Conservation (phyloP, 2,113 vertebrate genomes). For the Actinemys pallida region DNA sequence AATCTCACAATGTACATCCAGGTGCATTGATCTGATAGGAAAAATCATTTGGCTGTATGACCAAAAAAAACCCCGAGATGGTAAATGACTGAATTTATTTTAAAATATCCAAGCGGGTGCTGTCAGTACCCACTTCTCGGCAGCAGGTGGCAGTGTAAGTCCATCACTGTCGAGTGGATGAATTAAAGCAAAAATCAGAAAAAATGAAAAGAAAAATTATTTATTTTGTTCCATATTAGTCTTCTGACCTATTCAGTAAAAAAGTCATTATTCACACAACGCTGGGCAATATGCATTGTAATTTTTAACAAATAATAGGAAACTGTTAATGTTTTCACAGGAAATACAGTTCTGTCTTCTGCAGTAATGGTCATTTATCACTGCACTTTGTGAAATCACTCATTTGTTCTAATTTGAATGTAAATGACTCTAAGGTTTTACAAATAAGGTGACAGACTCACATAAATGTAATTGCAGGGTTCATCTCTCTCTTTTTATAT, state of each 20-base stretch:
- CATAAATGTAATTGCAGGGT: conserved; percentile 92
- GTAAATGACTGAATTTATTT: not conserved
- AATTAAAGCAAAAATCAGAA: conserved; percentile 71
- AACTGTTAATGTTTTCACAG: conserved; percentile 85
- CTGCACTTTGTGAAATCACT: conserved; percentile 89
- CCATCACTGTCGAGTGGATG: conserved; percentile 53
- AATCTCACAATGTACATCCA: not conserved
- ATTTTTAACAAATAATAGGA: conserved; percentile 89
- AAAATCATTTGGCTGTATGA: not conserved
- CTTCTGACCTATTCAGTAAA: conserved; percentile 88
- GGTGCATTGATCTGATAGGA: not conserved
- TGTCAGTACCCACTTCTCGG: conserved; percentile 9
- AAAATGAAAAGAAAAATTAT: conserved; percentile 85
- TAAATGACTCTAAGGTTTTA: conserved; percentile 93
- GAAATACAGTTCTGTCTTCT: conserved; percentile 84
- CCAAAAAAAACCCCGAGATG: not conserved
- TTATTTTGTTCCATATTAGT: conserved; percentile 87
- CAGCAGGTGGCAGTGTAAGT: conserved; percentile 87
- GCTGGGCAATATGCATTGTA: conserved; percentile 86
- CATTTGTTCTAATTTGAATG: conserved; percentile 93
- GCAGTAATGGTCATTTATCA: conserved; percentile 87
- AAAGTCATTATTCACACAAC: conserved; percentile 90
- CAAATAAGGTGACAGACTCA: conserved; percentile 93
- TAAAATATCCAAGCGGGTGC: not conserved
- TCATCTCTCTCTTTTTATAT: conserved; percentile 91